Base-by-base conservation (phyloP, 2,113 vertebrate genomes). In the Halichoerus grypus region DNA sequence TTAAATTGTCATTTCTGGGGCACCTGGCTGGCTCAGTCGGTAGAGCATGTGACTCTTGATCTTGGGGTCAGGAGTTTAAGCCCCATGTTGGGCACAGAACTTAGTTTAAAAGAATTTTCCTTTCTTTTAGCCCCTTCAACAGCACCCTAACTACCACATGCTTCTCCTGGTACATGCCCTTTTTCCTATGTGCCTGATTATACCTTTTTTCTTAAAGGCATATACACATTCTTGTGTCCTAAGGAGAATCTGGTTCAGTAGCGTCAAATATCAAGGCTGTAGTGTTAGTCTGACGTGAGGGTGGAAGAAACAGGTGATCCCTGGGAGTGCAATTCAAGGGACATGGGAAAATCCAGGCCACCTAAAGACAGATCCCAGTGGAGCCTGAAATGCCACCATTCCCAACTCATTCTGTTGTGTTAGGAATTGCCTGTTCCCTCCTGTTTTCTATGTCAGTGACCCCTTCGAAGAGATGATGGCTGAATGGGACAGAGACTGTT, bases 391-490 rank as follows among this genome's bases (percentile, higher is more conserved):
- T 65, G 53, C 18, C 42, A 0, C 28, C 4, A 0, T 51, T 33
- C 19, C 51, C 1, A 0, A 9, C 55, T 4, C 12, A 18, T 13
- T 76, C n/a, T 1, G 2, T 1, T 21, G 59, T 22, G 5, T 42
- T 22, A 13, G 84, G 12, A 72, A 36, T 36, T 21, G 15, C 71
- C n/a, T 2, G 7, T 21, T 86, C 46, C 14, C 31, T 46, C 22
- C 65, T 51, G 19, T 14, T 77, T 63, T 67, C 82, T 24, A 2
- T 55, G 33, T 71, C 51, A 42, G 57, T 49, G 18, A 14, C 63
- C 46, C 19, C 42, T 65, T 12, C 28, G 42, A 82, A 26, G 13
- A 22, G 28, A n/a, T 1, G 8, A 10, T 5, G 24, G 36, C 77
- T 36, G 16, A 22, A 76, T 22, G 42, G 63, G 65, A 71, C 65